Evolutionary conservation across 2,797 vertebrate species (phyloP).

Genomic region (Eidolon dupreanum): DNA sequence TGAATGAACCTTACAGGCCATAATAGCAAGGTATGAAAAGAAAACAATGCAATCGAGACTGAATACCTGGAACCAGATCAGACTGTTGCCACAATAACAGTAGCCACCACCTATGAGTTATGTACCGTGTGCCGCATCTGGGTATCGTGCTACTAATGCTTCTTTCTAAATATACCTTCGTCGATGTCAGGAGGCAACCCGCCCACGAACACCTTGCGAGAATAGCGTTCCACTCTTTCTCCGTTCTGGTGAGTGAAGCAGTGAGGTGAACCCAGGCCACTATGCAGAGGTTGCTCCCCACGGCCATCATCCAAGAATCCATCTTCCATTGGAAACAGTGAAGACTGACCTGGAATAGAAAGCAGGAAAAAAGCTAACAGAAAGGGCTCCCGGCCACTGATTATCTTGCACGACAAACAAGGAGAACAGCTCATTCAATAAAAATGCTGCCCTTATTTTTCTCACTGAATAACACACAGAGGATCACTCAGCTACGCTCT

Average conservation of each 20-base stretch:
- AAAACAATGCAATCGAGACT: background rate
- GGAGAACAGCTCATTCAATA: constrained; percentile 51
- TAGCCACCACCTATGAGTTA: background rate
- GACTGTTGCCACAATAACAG: background rate
- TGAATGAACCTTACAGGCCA: background rate
- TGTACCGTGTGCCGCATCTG: background rate
- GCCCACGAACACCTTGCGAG: constrained; percentile 98
- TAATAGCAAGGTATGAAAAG: background rate
- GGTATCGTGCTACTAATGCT: background rate
- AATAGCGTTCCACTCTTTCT: constrained; percentile 97
- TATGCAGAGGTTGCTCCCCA: constrained; percentile 93
- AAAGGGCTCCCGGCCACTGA: constrained; percentile 56
- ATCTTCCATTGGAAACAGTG: constrained; percentile 99
- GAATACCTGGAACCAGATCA: background rate
- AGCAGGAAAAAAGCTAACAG: constrained; percentile 80
- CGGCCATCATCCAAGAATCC: constrained; percentile 97
- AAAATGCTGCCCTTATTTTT: constrained; percentile 44
- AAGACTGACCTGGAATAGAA: constrained; percentile 93
- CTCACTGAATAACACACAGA: constrained; percentile 30
- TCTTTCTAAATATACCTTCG: constrained; percentile 90
- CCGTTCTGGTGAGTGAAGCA: constrained; percentile 99
- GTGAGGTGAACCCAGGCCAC: constrained; percentile 95
- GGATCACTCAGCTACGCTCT: constrained; percentile 14
- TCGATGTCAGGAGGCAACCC: constrained; percentile 98
- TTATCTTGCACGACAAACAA: constrained; percentile 25